Conservation (phyloP, 2,113 vertebrate genomes). For the Hyaena hyaena region DNA sequence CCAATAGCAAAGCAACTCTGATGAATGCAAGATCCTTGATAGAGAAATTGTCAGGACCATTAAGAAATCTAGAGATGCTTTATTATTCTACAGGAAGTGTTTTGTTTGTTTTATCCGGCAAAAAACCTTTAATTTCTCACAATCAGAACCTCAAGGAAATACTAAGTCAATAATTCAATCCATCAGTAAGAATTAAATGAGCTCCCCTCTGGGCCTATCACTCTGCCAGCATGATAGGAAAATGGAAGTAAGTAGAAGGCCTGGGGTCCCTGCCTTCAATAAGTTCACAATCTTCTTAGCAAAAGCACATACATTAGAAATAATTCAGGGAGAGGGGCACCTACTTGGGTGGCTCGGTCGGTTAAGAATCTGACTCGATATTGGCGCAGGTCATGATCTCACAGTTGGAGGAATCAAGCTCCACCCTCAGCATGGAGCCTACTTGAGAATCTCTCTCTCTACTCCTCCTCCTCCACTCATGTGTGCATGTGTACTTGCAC, state of each 20-base stretch:
- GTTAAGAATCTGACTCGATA: no score
- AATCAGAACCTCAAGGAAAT: background rate
- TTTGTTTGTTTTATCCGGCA: background rate
- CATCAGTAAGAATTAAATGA: background rate
- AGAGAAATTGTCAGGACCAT: background rate
- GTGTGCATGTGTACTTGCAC: no score
- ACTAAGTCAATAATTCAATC: background rate
- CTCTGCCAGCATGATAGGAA: background rate
- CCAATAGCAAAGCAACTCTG: background rate
- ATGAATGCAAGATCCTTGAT: background rate
- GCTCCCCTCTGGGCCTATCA: background rate
- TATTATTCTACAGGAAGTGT: background rate
- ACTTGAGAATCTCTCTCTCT: no score
- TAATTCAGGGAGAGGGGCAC: background rate
- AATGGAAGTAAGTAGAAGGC: background rate
- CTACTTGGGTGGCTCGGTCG: no score
- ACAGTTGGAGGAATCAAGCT: no score
- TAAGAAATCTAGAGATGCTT: background rate
- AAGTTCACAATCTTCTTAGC: background rate
- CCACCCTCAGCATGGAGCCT: no score
- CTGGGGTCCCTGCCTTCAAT: background rate
- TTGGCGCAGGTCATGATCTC: no score
- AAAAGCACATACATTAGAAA: background rate
- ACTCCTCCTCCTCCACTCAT: no score
- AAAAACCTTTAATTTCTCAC: constrained; percentile 5